These are phyloP conservation scores for Eristalis pertinax DNA, from an alignment of 2,888 invertebrate genomes.

Conservation along the genomic window DNA sequence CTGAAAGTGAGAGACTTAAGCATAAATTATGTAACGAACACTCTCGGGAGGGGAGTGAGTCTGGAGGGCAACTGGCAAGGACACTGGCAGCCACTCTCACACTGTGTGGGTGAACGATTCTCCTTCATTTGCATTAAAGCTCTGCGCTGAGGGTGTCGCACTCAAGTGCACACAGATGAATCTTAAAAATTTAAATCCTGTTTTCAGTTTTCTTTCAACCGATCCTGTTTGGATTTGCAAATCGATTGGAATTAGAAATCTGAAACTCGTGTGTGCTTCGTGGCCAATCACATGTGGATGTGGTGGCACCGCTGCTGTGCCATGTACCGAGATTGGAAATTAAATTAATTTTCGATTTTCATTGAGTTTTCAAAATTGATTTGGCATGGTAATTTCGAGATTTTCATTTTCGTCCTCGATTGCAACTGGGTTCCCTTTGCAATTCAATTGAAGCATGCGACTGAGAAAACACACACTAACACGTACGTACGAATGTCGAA, in stretches of 20 bases:
- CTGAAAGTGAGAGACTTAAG: slow-evolving; percentile 35
- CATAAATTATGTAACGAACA: slow-evolving; percentile 58
- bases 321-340: slow-evolving; percentile 30
- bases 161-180: slow-evolving; percentile 44
- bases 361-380: slow-evolving; percentile 32
- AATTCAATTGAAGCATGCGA: slow-evolving; percentile 1
- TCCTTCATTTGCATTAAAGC: slow-evolving; percentile 43
- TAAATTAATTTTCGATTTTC: slow-evolving; percentile 44
- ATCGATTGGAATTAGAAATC: slow-evolving; percentile 47
- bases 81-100: neutral
- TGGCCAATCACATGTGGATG: neutral
- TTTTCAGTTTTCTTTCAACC: slow-evolving; percentile 43
- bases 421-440: neutral
- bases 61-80: slow-evolving; percentile 55
- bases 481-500: neutral
- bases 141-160: slow-evolving; percentile 22
- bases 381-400: slow-evolving; percentile 44
- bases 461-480: neutral
- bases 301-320: neutral
- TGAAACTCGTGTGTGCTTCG: neutral
- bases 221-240: slow-evolving; percentile 48
- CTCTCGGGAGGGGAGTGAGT: slow-evolving; percentile 21
- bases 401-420: slow-evolving; percentile 22
- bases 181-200: slow-evolving; percentile 49
- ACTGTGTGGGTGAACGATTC: slow-evolving; percentile 2